Conservation (phyloP, 2,113 vertebrate genomes). For the Genyomyrus donnyi region DNA sequence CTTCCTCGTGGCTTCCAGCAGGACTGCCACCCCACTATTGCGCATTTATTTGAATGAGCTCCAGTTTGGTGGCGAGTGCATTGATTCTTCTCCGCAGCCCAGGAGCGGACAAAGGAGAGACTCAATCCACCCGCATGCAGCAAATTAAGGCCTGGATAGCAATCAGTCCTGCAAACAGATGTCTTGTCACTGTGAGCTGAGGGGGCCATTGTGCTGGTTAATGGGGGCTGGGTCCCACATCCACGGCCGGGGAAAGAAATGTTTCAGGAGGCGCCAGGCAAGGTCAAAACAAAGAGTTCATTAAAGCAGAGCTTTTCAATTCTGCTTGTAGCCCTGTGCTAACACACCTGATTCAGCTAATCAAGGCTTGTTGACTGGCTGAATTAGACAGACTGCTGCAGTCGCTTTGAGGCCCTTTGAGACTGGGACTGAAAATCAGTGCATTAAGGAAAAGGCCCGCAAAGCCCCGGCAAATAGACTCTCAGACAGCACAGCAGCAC, state of each 20-base stretch:
- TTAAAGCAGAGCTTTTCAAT: background rate
- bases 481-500: background rate
- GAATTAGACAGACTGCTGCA: background rate
- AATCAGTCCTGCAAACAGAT: constrained; percentile 11
- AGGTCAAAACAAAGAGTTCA: constrained; percentile 8
- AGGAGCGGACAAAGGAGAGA: background rate
- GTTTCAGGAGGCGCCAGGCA: background rate
- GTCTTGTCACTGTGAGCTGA: background rate
- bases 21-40: background rate
- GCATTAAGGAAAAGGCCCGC: background rate
- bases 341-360: constrained; percentile 3
- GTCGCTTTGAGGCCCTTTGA: background rate
- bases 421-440: background rate
- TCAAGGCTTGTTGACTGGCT: constrained; percentile 3
- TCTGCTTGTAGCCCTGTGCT: background rate
- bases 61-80: background rate
- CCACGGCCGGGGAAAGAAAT: background rate
- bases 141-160: background rate
- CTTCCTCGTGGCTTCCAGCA: background rate
- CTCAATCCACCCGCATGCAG: background rate
- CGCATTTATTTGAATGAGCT: background rate
- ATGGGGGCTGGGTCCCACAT: background rate
- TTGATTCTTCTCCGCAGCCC: background rate
- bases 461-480: background rate
- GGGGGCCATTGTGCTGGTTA: background rate